Evolutionary conservation across 2,888 invertebrate species (phyloP).

Genomic region (Aelia acuminata): DNA sequence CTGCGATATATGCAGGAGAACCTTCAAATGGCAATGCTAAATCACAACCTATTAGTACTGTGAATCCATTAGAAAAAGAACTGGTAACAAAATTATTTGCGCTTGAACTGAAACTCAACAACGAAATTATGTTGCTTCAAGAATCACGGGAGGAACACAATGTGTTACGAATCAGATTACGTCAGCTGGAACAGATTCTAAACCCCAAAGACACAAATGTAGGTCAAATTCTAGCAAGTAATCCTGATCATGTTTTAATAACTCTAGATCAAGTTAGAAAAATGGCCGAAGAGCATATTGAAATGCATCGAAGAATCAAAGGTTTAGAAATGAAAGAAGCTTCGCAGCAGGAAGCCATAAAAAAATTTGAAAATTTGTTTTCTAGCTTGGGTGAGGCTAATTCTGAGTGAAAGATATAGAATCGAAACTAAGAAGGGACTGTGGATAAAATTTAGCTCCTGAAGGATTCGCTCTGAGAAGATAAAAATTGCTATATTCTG

Average conservation of each 20-base stretch:
- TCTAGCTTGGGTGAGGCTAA: neutral
- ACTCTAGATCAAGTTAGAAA: slow-evolving; percentile 72
- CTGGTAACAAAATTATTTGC: slow-evolving; percentile 59
- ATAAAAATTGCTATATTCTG: no score
- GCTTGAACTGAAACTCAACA: slow-evolving; percentile 61
- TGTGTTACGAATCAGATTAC: slow-evolving; percentile 64
- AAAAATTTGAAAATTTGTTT: slow-evolving; percentile 74
- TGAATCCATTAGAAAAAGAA: slow-evolving; percentile 59
- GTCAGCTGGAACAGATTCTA: slow-evolving; percentile 62
- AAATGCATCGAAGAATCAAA: slow-evolving; percentile 74
- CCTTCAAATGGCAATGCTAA: neutral
- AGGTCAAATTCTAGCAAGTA: slow-evolving; percentile 25
- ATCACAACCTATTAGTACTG: no score
- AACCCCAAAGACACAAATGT: slow-evolving; percentile 51
- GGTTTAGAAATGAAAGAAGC: slow-evolving; percentile 78
- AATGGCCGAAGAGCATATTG: slow-evolving; percentile 73
- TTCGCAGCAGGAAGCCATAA: slow-evolving; percentile 79
- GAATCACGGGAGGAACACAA: slow-evolving; percentile 64
- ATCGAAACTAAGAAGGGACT: neutral
- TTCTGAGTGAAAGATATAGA: neutral
- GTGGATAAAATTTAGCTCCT: no score
- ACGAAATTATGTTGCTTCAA: slow-evolving; percentile 60
- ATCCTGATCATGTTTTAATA: slow-evolving; percentile 68
- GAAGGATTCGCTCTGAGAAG: neutral
- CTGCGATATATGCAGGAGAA: neutral